phyloP scores from a whole-genome alignment of 2,888 invertebrate genomes.

The Epinotia nisella region DNA sequence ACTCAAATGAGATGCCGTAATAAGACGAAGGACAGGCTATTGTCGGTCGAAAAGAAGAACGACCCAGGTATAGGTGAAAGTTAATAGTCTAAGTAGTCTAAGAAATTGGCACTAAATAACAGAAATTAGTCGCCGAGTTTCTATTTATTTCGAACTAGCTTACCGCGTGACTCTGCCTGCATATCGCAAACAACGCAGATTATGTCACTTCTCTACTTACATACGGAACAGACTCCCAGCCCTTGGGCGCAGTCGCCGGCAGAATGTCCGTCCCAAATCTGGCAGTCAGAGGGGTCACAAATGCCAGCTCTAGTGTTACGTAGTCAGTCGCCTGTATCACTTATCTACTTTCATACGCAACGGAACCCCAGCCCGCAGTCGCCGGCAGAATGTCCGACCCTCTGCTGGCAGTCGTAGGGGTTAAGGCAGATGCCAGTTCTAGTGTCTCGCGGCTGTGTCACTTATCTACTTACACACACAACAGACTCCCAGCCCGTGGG shows the following conservation, averaged over 20 bases:
- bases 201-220: too few relatives aligned
- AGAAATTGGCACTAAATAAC: too few relatives aligned
- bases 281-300: conserved; percentile 94
- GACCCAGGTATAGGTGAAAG: too few relatives aligned
- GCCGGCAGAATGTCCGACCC: conserved; percentile 56
- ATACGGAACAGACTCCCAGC: conserved; percentile 85
- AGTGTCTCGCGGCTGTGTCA: not conserved
- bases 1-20: too few relatives aligned
- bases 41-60: too few relatives aligned
- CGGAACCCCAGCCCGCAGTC: conserved; percentile 94
- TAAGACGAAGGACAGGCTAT: too few relatives aligned
- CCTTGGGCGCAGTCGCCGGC: conserved; percentile 92
- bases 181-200: conserved; percentile 15
- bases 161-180: too few relatives aligned
- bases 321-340: not conserved
- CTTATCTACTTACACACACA: conserved; percentile 89
- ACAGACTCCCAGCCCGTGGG: conserved; percentile 84
- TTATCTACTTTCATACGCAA: conserved; percentile 89
- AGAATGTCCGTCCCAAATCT: conserved; percentile 88
- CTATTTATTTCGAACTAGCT: too few relatives aligned
- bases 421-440: conserved; percentile 7
- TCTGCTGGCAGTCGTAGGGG: not conserved
- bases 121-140: too few relatives aligned
- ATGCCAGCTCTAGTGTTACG: conserved; percentile 86
- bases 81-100: too few relatives aligned